These are phyloP conservation scores for Montipora efflorescens DNA, from an alignment of 64 coral and sea anemone genomes.

Conservation along the genomic window DNA sequence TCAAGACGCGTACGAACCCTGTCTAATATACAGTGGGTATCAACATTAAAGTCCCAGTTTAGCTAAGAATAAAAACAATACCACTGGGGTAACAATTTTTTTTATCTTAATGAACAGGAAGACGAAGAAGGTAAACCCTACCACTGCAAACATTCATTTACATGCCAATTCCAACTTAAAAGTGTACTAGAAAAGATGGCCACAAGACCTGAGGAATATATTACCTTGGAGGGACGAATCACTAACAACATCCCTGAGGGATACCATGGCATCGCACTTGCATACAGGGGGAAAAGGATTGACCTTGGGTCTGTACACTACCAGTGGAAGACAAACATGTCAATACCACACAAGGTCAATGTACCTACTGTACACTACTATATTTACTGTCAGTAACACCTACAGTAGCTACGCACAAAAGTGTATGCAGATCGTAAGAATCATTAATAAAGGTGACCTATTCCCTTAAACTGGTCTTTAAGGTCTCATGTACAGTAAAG, in stretches of 20 bases:
- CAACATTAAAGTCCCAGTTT: no score
- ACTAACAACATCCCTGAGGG: conserved; percentile 43
- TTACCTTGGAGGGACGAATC: conserved; percentile 21
- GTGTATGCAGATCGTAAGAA: no score
- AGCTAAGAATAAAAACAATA: background rate
- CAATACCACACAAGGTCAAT: conserved; percentile 44
- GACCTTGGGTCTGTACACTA: conserved; percentile 49
- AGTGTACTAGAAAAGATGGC: conserved; percentile 32
- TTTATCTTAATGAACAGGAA: background rate
- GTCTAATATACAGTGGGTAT: background rate
- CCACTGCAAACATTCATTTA: conserved; percentile 49
- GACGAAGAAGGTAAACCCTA: conserved; percentile 13
- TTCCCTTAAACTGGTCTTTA: no score
- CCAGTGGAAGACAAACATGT: conserved; percentile 69
- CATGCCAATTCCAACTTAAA: conserved; percentile 27
- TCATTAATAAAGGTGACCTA: no score
- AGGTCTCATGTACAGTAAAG: no score
- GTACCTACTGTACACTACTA: no score
- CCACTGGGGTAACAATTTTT: background rate
- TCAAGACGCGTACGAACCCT: no score
- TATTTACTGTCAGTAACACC: no score
- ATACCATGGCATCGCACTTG: conserved; percentile 38
- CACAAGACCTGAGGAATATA: conserved; percentile 38
- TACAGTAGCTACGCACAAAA: no score
- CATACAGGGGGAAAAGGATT: conserved; percentile 52